These are phyloP conservation scores for Pollicipes pollicipes DNA, from an alignment of 1,140 invertebrate species.

Conservation along the genomic window DNA sequence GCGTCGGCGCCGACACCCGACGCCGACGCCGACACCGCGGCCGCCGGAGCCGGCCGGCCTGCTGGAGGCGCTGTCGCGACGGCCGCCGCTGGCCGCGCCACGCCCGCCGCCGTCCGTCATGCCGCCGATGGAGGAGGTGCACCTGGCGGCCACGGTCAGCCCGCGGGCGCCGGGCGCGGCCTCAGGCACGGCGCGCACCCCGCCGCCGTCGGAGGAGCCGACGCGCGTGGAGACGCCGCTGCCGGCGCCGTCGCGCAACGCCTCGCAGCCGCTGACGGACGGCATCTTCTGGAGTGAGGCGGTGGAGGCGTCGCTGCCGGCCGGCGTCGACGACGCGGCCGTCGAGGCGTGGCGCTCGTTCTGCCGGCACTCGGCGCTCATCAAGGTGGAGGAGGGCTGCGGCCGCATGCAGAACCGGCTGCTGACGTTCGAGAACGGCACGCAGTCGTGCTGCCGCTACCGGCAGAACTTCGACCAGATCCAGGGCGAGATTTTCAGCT, in stretches of 20 bases:
- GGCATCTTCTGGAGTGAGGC: constrained; percentile 51
- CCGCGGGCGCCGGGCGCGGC: no score
- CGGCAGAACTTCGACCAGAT: constrained; percentile 76
- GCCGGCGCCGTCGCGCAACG: neutral
- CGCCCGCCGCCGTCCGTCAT: no score
- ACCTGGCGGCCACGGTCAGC: no score
- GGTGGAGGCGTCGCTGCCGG: constrained; percentile 46
- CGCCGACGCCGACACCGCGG: no score
- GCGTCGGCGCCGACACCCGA: no score
- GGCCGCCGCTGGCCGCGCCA: neutral
- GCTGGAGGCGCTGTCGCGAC: neutral
- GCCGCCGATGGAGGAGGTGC: neutral
- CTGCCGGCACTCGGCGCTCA: constrained; percentile 38
- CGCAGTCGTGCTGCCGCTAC: constrained; percentile 57
- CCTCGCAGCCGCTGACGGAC: constrained; percentile 25
- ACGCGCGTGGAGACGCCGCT: neutral
- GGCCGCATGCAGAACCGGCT: constrained; percentile 72
- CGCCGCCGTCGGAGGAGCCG: no score
- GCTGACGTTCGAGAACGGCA: constrained; percentile 52
- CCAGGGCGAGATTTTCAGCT: constrained; percentile 73
- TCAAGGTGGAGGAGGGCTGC: constrained; percentile 56
- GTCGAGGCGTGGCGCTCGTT: constrained; percentile 46
- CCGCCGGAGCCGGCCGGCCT: neutral
- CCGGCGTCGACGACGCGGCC: constrained; percentile 42
- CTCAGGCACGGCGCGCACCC: no score